Conservation (phyloP, 2,113 vertebrate species). For the Ginglymostoma cirratum region DNA sequence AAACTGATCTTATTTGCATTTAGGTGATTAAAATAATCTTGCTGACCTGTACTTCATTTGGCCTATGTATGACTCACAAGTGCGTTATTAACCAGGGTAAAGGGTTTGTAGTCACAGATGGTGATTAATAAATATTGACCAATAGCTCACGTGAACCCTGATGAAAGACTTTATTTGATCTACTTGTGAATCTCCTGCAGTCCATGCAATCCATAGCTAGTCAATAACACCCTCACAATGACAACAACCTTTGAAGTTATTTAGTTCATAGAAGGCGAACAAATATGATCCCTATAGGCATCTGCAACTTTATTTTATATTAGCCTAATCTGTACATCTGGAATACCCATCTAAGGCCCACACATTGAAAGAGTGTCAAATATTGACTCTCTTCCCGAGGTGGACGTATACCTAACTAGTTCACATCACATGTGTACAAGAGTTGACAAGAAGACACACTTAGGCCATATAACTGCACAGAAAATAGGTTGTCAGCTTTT, state of each 20-base stretch:
- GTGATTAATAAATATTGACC: conserved; percentile 34
- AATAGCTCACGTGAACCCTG: conserved; percentile 22
- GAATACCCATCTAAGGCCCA: background rate
- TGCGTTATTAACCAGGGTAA: background rate
- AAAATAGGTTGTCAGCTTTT: background rate
- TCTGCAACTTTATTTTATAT: background rate
- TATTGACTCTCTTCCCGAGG: background rate
- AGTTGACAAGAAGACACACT: background rate
- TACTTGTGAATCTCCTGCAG: conserved; percentile 32
- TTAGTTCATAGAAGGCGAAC: conserved; percentile 6
- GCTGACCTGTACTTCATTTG: background rate
- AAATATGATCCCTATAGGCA: conserved; percentile 31
- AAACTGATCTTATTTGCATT: conserved; percentile 26
- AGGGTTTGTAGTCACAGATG: conserved; percentile 1
- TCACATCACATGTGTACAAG: background rate
- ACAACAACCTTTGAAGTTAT: conserved; percentile 29
- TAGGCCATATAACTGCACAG: no score
- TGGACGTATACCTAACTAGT: background rate
- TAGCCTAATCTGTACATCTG: background rate
- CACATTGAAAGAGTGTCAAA: background rate
- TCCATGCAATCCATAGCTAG: conserved; percentile 13
- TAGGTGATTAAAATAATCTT: conserved; percentile 21
- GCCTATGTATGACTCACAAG: background rate
- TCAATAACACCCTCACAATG: conserved; percentile 31
- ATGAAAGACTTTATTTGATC: conserved; percentile 32